Base-by-base conservation (phyloP, 2,888 invertebrate genomes). In the Arge pagana region DNA sequence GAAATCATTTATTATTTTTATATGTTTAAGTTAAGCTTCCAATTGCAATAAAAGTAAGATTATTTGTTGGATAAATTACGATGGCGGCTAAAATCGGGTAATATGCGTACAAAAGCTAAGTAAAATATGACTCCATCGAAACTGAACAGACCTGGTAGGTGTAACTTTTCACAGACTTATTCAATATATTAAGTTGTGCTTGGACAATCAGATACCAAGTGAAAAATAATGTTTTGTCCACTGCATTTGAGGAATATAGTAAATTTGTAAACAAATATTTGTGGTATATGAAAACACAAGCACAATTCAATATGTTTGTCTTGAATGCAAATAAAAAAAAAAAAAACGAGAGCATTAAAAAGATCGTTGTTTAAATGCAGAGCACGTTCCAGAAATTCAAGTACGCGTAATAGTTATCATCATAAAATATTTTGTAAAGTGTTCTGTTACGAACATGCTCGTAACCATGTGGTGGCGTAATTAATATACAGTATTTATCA, bases 281-380 rank as follows among this genome's bases (percentile, higher is more conserved):
- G n/a, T n/a, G n/a, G n/a, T n/a, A n/a, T n/a, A n/a, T 45, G 45
- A 24, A 35, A 45, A 45, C 45, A 45, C 35, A 23, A 23, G 31
- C 33, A 42, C 31, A 45, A 16, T 45, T 45, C n/a, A n/a, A n/a
- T n/a, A n/a, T n/a, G n/a, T 33, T 45, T 45, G 45, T 45, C 45
- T 45, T 45, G 35, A 45, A 35, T 45, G 15, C n/a, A 39, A 23
- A 33, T 33, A 40, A 40, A 37, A 19, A 19, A 37, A 37, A 37
- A n/a, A 33, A 39, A n/a, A 33, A 33, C 24, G 15, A 23, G 11
- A 35, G n/a, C n/a, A n/a, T n/a, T n/a, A n/a, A n/a, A n/a, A n/a
- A n/a, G n/a, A n/a, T n/a, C n/a, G n/a, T n/a, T n/a, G n/a, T n/a
- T 35, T 23, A 45, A 35, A 33, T 33, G 23, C 35, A 35, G 31